Evolutionary conservation across 2,888 invertebrate genomes (phyloP), one percentile per base, ranked within the genome.

Genomic region (Digitonthophagus gazella): DNA sequence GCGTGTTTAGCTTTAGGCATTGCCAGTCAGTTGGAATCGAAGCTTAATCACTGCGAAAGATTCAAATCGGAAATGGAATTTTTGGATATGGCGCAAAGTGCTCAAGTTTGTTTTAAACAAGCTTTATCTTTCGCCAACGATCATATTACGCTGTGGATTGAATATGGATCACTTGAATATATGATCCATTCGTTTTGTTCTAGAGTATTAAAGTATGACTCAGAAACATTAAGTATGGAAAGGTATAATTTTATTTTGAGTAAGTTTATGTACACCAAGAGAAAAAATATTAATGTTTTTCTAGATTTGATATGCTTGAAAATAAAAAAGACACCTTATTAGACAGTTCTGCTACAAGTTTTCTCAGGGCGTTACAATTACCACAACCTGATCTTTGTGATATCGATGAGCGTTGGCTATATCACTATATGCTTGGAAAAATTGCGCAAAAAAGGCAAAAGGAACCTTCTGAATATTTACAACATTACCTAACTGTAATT

Each of bases 401-500:
- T 61, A 82, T 85, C 0, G 96, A 96, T 79, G 97, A 97, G 78
- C 87, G 92, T 69, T 98, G 97, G 97, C 84, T 97, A 44, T 91
- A 93, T 78, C 93, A 95, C 81, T 97, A 97, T 79, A 96, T 97
- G 93, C 84, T 97, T n/a, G 97, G 96, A 0, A 98, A 98, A 87
- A 92, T 97, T 66, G 89, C 92, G 0, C 97, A 97, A 81, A 98
- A 97, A 79, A 88, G 89, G 70, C 90, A 90, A 73, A 89, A 90
- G 72, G 88, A 90, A 68, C 92, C 94, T 0, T 86, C 87, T 11
- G 85, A 89, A 18, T 95, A 91, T 82, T 84, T 97, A 61, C 88
- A 90, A 73, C 91, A 93, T 83, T 97, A 96, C 80, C 84, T 89
- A 76, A 89, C 90, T 81, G 90, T 89, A 77, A 74, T 57, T 3